These are phyloP conservation scores for Graphium colonna DNA, from an alignment of 2,888 invertebrate species.

Conservation along the genomic window DNA sequence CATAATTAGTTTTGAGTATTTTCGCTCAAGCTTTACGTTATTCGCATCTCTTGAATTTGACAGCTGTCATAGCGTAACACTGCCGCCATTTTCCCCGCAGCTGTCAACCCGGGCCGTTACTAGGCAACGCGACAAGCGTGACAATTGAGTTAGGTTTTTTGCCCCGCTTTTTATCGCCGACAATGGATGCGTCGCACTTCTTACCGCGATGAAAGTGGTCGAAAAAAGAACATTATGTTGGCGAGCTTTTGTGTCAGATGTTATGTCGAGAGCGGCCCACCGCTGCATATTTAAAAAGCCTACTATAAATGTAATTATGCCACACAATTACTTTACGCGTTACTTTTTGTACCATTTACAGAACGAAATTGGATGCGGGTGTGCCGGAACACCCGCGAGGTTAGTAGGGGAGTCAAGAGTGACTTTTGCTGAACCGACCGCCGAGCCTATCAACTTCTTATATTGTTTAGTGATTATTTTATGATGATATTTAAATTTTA, in stretches of 20 bases:
- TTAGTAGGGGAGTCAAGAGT: conserved; percentile 15
- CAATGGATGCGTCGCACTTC: conserved; percentile 43
- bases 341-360: conserved; percentile 6
- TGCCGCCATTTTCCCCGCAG: background rate
- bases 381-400: conserved; percentile 11
- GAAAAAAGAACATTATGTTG: conserved; percentile 57
- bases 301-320: conserved; percentile 39
- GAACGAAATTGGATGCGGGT: conserved; percentile 9
- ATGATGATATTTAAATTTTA: too few species aligned
- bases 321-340: conserved; percentile 16
- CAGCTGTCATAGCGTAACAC: too few species aligned
- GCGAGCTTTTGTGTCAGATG: conserved; percentile 43
- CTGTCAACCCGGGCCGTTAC: conserved; percentile 25
- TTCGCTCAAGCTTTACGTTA: too few species aligned
- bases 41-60: too few species aligned
- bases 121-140: conserved; percentile 45
- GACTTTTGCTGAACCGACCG: background rate
- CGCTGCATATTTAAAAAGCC: conserved; percentile 35
- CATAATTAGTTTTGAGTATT: too few species aligned
- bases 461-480: too few species aligned
- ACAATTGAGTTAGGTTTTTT: conserved; percentile 72
- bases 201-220: conserved; percentile 60
- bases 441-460: too few species aligned
- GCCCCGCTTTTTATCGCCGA: conserved; percentile 37
- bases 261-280: conserved; percentile 36